These are phyloP conservation scores for Scatophagus argus DNA, from an alignment of 2,113 vertebrate genomes.

Conservation along the genomic window DNA sequence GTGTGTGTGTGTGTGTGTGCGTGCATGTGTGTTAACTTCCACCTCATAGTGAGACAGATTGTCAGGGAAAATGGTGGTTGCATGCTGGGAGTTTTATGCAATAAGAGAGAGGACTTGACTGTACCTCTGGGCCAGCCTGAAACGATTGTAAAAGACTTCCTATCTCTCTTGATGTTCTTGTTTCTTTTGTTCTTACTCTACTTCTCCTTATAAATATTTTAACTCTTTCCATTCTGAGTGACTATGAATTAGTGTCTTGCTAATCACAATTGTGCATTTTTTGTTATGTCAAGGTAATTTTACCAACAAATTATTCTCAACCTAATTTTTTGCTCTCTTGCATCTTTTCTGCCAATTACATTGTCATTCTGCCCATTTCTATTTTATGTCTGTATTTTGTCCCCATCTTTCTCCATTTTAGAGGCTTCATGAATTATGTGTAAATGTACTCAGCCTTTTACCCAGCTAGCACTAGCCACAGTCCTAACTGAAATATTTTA, in stretches of 20 bases:
- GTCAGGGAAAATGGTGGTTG: slow-evolving; percentile 31
- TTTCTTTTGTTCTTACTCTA: slow-evolving; percentile 1
- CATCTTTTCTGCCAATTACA: background rate
- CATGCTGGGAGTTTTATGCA: slow-evolving; percentile 48
- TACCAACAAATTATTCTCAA: background rate
- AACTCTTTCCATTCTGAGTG: background rate
- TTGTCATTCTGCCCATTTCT: background rate
- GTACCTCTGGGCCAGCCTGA: slow-evolving; percentile 23
- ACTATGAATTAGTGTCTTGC: background rate
- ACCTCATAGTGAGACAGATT: slow-evolving; percentile 33
- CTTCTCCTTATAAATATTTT: background rate
- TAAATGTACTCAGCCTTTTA: background rate
- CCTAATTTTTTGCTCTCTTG: background rate
- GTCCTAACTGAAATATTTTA: background rate
- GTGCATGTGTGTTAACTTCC: slow-evolving; percentile 8
- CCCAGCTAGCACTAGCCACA: background rate
- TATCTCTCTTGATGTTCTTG: slow-evolving; percentile 9
- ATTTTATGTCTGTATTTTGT: background rate
- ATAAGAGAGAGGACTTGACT: background rate
- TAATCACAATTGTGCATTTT: background rate
- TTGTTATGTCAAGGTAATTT: background rate
- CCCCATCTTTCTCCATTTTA: background rate
- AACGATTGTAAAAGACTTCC: slow-evolving; percentile 36
- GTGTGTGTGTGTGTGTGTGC: background rate
- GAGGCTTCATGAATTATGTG: background rate